These are phyloP conservation scores for Enteromius unitaeniatus DNA, from an alignment of 2,797 vertebrate species.

Conservation along the genomic window DNA sequence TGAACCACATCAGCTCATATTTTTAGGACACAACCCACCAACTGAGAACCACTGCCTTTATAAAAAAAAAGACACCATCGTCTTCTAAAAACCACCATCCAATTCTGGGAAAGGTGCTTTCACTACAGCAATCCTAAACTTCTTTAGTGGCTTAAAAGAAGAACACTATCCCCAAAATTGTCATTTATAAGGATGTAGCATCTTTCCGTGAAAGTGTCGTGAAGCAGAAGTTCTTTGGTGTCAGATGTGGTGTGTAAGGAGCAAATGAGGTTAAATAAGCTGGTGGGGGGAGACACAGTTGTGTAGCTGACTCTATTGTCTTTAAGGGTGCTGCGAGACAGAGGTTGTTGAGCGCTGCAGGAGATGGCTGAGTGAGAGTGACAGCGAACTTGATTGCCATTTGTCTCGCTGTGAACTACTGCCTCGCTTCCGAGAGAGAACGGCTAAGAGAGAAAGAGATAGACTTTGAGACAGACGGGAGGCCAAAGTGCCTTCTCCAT, in stretches of 20 bases:
- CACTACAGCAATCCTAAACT: not conserved
- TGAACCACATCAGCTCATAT: not conserved
- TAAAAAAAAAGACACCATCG: not conserved
- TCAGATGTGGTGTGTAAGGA: conserved; percentile 41
- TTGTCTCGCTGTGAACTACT: conserved; percentile 61
- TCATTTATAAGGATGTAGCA: conserved; percentile 9
- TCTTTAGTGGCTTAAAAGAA: conserved; percentile 2
- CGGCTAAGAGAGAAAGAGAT: conserved; percentile 28
- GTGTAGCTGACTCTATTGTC: conserved; percentile 49
- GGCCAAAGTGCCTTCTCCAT: conserved; percentile 9
- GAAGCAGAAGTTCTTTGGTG: conserved; percentile 15
- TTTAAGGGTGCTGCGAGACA: conserved; percentile 36
- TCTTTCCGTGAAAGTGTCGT: not conserved
- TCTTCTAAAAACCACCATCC: not conserved
- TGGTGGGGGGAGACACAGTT: conserved; percentile 7
- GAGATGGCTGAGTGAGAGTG: conserved; percentile 54
- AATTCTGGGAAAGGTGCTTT: not conserved
- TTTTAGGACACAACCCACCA: not conserved
- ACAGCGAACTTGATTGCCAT: conserved; percentile 66
- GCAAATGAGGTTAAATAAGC: conserved; percentile 50
- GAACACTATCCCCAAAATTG: not conserved
- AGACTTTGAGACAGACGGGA: conserved; percentile 6
- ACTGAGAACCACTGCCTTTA: not conserved
- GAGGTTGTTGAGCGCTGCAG: conserved; percentile 46
- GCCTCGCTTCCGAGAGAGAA: conserved; percentile 60